These are phyloP conservation scores for Lordiphosa fenestrarum DNA, from an alignment of 2,888 invertebrate species.

Conservation along the genomic window DNA sequence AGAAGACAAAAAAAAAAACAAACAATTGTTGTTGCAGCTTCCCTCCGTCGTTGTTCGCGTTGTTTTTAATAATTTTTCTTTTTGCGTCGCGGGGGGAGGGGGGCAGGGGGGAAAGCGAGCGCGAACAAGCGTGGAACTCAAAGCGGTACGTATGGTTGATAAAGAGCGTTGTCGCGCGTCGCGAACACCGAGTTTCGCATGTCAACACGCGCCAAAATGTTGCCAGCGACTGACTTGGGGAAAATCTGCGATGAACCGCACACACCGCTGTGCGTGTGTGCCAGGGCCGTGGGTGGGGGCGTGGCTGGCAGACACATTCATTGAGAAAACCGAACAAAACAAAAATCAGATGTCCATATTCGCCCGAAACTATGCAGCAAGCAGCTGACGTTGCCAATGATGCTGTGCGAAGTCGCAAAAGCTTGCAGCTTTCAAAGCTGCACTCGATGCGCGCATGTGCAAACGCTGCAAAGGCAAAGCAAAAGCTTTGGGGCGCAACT, in stretches of 20 bases:
- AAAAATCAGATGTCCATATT: constrained; percentile 68
- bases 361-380: constrained; percentile 48
- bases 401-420: constrained; percentile 37
- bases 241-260: constrained; percentile 2
- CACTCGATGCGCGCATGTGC: constrained; percentile 36
- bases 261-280: constrained; percentile 4
- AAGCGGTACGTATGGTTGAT: constrained; percentile 64
- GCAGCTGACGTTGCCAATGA: constrained; percentile 35
- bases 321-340: constrained; percentile 54
- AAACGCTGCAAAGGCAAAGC: constrained; percentile 32
- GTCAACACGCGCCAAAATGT: constrained; percentile 80
- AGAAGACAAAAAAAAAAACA: constrained; percentile 3
- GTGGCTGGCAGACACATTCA: constrained; percentile 38
- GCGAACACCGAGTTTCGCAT: constrained; percentile 63
- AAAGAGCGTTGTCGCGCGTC: constrained; percentile 32
- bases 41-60: no score
- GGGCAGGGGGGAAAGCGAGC: constrained; percentile 25
- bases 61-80: constrained; percentile 2
- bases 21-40: constrained; percentile 3
- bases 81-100: neutral
- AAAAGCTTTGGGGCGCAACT: constrained; percentile 6
- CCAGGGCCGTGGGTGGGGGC: constrained; percentile 2
- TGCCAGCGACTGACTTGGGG: constrained; percentile 76
- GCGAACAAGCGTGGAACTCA: constrained; percentile 44
- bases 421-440: constrained; percentile 15